Base-by-base conservation (phyloP, 2,113 vertebrate species). In the Tinamus guttatus region DNA sequence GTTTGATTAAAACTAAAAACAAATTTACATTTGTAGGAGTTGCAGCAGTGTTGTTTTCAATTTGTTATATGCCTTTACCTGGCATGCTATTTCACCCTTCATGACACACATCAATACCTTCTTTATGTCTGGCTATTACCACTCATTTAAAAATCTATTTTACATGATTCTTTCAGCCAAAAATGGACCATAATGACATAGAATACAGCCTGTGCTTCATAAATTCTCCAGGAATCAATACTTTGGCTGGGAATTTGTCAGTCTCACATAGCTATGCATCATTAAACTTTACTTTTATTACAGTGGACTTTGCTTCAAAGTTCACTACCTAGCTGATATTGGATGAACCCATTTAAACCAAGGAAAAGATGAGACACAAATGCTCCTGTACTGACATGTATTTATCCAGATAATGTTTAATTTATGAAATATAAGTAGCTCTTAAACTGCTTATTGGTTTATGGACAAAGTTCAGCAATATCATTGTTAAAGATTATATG, bases 111-210 rank as follows among this genome's bases (percentile, higher is more conserved):
- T 98, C 98, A 96, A 98, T 98, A 98, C 92, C 95, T 98, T 97
- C 97, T 98, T 98, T 98, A 98, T 97, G 98, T 98, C 98, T 98
- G 96, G 97, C 98, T 98, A 98, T 98, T 98, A 98, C 98, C 96
- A 97, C 97, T 98, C 98, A 98, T 98, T 98, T 98, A 98, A 98
- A 98, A 98, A 98, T 98, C 98, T 98, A 98, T 98, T 98, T 98
- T 98, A 98, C 98, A 98, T 98, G 98, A 98, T 98, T 98, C 97
- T 98, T 97, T 97, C 98, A 98, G 98, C 97, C 97, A 98, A 98
- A 98, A 98, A 98, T 97, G 96, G 97, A 96, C 97, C 87, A 93
- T 98, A 98, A 98, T 98, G 97, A 98, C 98, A 98, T 94, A 97
- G 97, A 98, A 98, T 97, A 97, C 93, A 96, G 97, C 96, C 84